Conservation (phyloP, 1,140 invertebrate genomes). For the Drosophila rhopaloa region DNA sequence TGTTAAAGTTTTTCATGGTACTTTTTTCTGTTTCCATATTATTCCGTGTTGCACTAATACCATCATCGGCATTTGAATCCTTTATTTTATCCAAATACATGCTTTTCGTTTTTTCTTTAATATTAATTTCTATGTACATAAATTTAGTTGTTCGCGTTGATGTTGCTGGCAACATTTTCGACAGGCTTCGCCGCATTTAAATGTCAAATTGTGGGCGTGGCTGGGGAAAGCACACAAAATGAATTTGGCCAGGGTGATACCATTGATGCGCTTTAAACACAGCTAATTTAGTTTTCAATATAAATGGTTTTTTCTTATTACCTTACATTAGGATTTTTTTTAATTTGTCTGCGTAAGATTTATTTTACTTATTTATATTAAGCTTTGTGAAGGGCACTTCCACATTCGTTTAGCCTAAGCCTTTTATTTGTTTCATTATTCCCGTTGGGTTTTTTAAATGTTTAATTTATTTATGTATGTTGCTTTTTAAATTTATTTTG, state of each 20-base stretch:
- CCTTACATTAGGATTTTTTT: neutral
- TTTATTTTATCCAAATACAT: constrained; percentile 15
- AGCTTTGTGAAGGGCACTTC: constrained; percentile 11
- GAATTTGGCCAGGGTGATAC: neutral
- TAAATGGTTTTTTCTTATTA: neutral
- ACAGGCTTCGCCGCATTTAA: constrained; percentile 71
- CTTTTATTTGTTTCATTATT: constrained; percentile 45
- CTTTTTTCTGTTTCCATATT: constrained; percentile 32
- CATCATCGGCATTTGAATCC: constrained; percentile 20
- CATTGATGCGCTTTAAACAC: constrained; percentile 5
- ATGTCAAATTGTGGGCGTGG: constrained; percentile 31
- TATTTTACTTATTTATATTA: neutral
- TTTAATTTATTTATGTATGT: constrained; percentile 74
- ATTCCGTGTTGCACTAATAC: constrained; percentile 23
- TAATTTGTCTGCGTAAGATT: neutral
- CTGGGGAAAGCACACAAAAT: neutral
- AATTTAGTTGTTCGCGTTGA: constrained; percentile 66
- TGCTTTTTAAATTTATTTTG: constrained; percentile 59
- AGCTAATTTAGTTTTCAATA: neutral
- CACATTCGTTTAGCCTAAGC: neutral
- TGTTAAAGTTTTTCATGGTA: constrained; percentile 25
- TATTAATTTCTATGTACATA: constrained; percentile 81
- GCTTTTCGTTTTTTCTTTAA: constrained; percentile 51
- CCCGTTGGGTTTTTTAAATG: constrained; percentile 46
- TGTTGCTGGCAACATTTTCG: constrained; percentile 53